These are phyloP conservation scores for Sebastes elongatus DNA, from an alignment of 2,797 vertebrate species.

Conservation along the genomic window DNA sequence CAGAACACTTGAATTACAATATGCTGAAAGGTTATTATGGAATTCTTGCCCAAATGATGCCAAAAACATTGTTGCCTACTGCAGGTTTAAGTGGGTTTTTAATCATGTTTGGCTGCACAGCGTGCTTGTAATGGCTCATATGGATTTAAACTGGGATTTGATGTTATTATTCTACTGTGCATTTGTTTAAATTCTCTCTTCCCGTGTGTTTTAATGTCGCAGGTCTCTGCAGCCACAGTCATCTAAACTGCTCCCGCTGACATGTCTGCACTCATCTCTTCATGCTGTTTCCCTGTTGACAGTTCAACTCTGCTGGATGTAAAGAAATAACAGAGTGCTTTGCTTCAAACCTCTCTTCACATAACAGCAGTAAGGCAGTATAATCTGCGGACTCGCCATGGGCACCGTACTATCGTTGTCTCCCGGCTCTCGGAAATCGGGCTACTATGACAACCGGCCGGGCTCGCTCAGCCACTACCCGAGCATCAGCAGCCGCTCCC, in stretches of 20 bases:
- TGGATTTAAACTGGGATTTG: background rate
- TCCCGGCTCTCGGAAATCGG: slow-evolving; percentile 80
- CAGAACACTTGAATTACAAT: too few relatives aligned
- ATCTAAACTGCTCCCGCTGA: background rate
- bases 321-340: slow-evolving; percentile 19
- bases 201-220: slow-evolving; percentile 16
- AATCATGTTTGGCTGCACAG: background rate
- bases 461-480: slow-evolving; percentile 84
- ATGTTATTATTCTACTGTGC: background rate
- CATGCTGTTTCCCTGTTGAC: slow-evolving; percentile 13
- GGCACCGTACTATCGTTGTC: slow-evolving; percentile 87
- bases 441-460: slow-evolving; percentile 80
- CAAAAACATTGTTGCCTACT: too few relatives aligned
- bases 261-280: slow-evolving; percentile 41
- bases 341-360: background rate
- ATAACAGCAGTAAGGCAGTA: background rate
- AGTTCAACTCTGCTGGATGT: slow-evolving; percentile 25
- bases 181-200: background rate
- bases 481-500: slow-evolving; percentile 81
- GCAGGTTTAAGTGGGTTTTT: background rate
- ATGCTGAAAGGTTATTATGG: too few relatives aligned
- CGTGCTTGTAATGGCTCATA: background rate
- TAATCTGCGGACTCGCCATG: slow-evolving; percentile 71
- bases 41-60: too few relatives aligned
- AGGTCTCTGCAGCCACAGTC: slow-evolving; percentile 25